Conservation (phyloP, 2,888 invertebrate genomes). For the Polydesmus complanatus region DNA sequence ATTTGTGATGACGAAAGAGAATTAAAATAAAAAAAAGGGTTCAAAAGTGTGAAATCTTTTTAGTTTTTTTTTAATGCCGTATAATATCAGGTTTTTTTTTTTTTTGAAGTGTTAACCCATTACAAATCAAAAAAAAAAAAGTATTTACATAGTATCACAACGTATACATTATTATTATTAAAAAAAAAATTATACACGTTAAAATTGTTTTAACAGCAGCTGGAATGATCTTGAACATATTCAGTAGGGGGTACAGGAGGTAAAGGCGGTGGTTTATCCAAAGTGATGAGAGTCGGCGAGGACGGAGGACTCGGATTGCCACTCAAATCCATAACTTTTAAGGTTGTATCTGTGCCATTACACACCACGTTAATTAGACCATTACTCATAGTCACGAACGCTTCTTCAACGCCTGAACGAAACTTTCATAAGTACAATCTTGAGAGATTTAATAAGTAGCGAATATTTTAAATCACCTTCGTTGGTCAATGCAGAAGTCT, state of each 20-base stretch:
- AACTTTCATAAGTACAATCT: slow-evolving; percentile 1
- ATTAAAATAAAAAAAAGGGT: neutral
- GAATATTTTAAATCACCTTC: slow-evolving; percentile 40
- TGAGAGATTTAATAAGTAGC: neutral
- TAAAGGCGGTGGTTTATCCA: neutral
- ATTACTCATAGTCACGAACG: slow-evolving; percentile 38
- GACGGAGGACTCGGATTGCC: neutral
- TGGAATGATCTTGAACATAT: neutral
- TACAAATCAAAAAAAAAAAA: too few relatives aligned
- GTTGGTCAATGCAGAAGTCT: slow-evolving; percentile 66
- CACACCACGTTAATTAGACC: slow-evolving; percentile 8
- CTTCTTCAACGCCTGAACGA: slow-evolving; percentile 49
- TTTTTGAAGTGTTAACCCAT: too few relatives aligned
- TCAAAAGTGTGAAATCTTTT: too few relatives aligned
- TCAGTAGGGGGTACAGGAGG: too few relatives aligned
- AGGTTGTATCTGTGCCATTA: neutral
- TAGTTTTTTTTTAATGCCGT: too few relatives aligned
- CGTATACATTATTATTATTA: too few relatives aligned
- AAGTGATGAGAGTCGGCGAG: neutral
- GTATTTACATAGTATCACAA: too few relatives aligned
- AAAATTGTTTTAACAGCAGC: neutral
- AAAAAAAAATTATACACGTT: too few relatives aligned
- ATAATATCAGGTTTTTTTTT: too few relatives aligned
- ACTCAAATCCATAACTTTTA: neutral
- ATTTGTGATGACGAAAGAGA: neutral